Evolutionary conservation across 2,113 vertebrate genomes (phyloP), one percentile per base, ranked within the genome.

Genomic region (Copsychus sechellarum): DNA sequence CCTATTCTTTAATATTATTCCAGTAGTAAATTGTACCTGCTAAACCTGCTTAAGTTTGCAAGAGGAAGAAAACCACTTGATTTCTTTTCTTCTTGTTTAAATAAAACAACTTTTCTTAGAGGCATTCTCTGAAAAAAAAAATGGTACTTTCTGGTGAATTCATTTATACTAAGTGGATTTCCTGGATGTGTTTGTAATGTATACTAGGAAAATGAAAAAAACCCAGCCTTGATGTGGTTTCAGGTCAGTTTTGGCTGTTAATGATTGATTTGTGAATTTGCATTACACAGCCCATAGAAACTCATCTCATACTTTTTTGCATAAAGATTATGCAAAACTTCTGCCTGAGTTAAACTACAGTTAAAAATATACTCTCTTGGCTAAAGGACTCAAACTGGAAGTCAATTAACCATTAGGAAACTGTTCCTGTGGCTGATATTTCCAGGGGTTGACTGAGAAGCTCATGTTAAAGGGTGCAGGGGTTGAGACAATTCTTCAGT

Each of bases 261-360:
- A 77, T 54, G 33, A 28, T 17, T 73, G 31, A 66, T 85, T 57
- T 80, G 23, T 65, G 62, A 82, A 69, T 93, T 92, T 86, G 38
- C 76, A 50, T 86, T 72, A 66, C 40, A 53, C n/a, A 82, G 20
- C 18, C 36, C 31, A 11, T 12, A 48, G 36, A 57, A 56, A 40
- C n/a, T 67, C 34, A 83, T 62, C 5, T 89, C 57, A 18, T 4
- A 40, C 2, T 6, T 83, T 90, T 93, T 89, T 94, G 73, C 57
- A 80, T 86, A 48, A 73, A 53, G 7, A 29, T 86, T 51, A 86
- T 60, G 36, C 42, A 90, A 83, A 92, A 70, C 31, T 48, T 88
- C 15, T 38, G 23, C 43, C 9, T 14, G 47, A 72, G 8, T 88
- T 66, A 23, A 83, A 88, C 34, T 24, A 51, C 28, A 57, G 38